Evolutionary conservation across 2,888 invertebrate species (phyloP).

Genomic region (Trachelus stipa): DNA sequence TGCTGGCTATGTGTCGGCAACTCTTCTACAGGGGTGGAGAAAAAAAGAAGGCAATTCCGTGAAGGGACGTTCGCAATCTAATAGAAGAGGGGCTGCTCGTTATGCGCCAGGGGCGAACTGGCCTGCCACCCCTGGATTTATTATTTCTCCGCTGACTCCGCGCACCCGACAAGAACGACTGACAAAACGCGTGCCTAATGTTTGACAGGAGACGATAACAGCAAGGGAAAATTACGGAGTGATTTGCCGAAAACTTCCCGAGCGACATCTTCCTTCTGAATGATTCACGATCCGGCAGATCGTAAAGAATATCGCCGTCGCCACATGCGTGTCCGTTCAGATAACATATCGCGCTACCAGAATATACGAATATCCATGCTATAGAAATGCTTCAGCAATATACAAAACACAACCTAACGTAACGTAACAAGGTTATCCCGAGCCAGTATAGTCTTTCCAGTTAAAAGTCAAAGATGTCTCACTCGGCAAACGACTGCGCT

Average conservation of each 20-base stretch:
- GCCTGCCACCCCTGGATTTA: not conserved
- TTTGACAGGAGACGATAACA: not conserved
- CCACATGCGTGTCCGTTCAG: not conserved
- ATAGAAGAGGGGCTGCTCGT: not conserved
- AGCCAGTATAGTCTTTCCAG: not conserved
- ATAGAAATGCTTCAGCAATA: not conserved
- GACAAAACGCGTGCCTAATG: not conserved
- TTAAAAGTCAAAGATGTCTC: constrained; percentile 1
- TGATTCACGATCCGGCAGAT: not conserved
- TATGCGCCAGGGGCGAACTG: not conserved
- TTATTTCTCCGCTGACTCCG: not conserved
- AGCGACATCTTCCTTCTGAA: not conserved
- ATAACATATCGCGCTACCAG: not conserved
- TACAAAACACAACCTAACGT: not conserved
- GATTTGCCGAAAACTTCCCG: not conserved
- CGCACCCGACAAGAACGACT: not conserved
- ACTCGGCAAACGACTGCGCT: constrained; percentile 7
- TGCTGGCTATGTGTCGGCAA: not conserved
- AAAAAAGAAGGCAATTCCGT: not conserved
- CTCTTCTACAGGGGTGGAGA: not conserved
- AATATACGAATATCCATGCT: not conserved
- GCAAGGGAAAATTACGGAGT: not conserved
- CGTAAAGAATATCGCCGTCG: not conserved
- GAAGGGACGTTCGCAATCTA: not conserved
- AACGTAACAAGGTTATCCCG: not conserved